These are phyloP conservation scores for Alviniconcha strummeri DNA, from an alignment of 2,888 invertebrate genomes.

Conservation along the genomic window DNA sequence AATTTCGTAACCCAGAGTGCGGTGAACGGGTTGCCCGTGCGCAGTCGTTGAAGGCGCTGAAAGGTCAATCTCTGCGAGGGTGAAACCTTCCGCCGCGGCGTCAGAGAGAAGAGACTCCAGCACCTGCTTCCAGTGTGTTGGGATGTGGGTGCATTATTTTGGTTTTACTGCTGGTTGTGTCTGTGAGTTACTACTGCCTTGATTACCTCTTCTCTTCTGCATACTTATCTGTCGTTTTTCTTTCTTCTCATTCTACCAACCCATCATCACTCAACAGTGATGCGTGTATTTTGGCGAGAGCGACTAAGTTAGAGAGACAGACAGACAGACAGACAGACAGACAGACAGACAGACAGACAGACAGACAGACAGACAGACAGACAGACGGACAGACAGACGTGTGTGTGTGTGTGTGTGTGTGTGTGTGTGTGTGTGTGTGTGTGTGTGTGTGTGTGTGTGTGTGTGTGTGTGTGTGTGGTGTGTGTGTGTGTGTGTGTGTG, in stretches of 20 bases:
- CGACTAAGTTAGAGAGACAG: background rate
- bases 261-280: too few relatives aligned
- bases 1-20: slow-evolving; percentile 29
- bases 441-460: slow-evolving; percentile 12
- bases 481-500: background rate
- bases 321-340: background rate
- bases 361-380: too few relatives aligned
- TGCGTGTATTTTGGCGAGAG: too few relatives aligned
- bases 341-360: too few relatives aligned
- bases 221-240: too few relatives aligned
- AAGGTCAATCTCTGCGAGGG: slow-evolving; percentile 24
- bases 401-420: slow-evolving; percentile 3
- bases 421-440: slow-evolving; percentile 5
- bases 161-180: background rate
- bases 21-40: background rate
- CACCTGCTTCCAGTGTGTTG: background rate
- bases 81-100: background rate
- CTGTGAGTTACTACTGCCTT: background rate
- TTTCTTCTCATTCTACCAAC: too few relatives aligned
- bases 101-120: background rate
- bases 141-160: background rate
- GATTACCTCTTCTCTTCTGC: too few relatives aligned
- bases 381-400: too few relatives aligned
- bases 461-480: slow-evolving; percentile 3
- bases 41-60: slow-evolving; percentile 19